Base-by-base conservation (phyloP, 2,888 invertebrate species). In the Ophion ventricosus region DNA sequence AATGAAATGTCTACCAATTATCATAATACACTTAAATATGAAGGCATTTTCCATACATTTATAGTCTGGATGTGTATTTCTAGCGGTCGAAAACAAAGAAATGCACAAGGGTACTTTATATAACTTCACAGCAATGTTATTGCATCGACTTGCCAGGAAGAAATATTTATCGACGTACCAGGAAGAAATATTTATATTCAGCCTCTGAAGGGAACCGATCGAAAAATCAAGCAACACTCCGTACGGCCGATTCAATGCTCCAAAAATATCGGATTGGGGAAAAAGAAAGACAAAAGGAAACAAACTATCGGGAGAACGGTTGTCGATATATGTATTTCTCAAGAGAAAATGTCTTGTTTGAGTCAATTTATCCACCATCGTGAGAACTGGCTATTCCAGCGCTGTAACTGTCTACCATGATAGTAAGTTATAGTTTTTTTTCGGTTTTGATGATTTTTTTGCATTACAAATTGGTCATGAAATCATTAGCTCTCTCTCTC, bases 101-200 rank as follows among this genome's bases (percentile, higher is more conserved):
- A 17, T 17, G 49, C 8, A 49, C 17, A 49, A 17, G 43, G 57
- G 11, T 20, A n/a, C 54, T 70, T 75, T n/a, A n/a, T 69, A 63
- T 63, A 63, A 74, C 54, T 69, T 49, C 5, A 67, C 49, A 26
- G 8, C 29, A 57, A 35, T 69, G 69, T 26, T 40, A 26, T 74
- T 54, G 78, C 23, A 70, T 56, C 54, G 49, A 67, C 35, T 49
- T 57, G 43, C 57, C 35, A 61, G 35, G 56, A 23, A 20, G 57
- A 23, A 57, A 17, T n/a, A n/a, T n/a, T n/a, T n/a, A n/a, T n/a
- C 54, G 49, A 67, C 35, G 59, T 35, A 40, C 20, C 8, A 23
- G 49, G 20, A 54, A 59, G 43, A 35, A 63, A 69, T 82, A 82
- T 82, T 72, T 72, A 64, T 72, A 70, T 49, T 17, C 76, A 64